Conservation (phyloP, 2,888 invertebrate genomes). For the Xylota sylvarum region DNA sequence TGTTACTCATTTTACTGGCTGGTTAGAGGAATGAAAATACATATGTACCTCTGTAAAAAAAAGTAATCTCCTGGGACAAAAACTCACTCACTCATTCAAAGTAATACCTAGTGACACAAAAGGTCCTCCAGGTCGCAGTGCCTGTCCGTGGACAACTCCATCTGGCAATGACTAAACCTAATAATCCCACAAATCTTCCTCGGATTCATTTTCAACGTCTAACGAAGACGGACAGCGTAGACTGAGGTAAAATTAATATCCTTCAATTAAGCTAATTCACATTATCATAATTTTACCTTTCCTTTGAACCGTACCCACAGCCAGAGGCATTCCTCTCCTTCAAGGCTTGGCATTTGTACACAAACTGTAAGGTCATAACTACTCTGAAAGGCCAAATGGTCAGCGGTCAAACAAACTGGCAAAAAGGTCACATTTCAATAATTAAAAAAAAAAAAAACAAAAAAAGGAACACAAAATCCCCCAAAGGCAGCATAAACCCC, state of each 20-base stretch:
- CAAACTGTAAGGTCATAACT: conserved; percentile 8
- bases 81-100: too few relatives aligned
- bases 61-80: too few relatives aligned
- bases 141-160: too few relatives aligned
- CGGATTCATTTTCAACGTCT: too few relatives aligned
- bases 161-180: too few relatives aligned
- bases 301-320: not conserved
- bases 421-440: conserved; percentile 32
- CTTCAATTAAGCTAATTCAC: not conserved
- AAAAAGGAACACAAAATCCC: conserved; percentile 13
- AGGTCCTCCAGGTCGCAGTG: too few relatives aligned
- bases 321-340: not conserved
- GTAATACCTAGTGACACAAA: too few relatives aligned
- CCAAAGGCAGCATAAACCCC: not conserved
- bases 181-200: too few relatives aligned
- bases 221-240: too few relatives aligned
- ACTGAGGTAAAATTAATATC: not conserved
- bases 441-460: conserved; percentile 28
- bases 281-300: not conserved
- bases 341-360: not conserved
- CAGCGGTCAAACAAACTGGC: conserved; percentile 11
- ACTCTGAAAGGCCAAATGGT: conserved; percentile 17
- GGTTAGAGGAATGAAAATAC: too few relatives aligned
- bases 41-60: too few relatives aligned
- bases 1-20: too few relatives aligned